Percentiles rank a stretch among this genome's conserved stretches.
Evolutionary conservation across 2,113 vertebrate species (phyloP).

Genomic region (Sceloporus undulatus): DNA sequence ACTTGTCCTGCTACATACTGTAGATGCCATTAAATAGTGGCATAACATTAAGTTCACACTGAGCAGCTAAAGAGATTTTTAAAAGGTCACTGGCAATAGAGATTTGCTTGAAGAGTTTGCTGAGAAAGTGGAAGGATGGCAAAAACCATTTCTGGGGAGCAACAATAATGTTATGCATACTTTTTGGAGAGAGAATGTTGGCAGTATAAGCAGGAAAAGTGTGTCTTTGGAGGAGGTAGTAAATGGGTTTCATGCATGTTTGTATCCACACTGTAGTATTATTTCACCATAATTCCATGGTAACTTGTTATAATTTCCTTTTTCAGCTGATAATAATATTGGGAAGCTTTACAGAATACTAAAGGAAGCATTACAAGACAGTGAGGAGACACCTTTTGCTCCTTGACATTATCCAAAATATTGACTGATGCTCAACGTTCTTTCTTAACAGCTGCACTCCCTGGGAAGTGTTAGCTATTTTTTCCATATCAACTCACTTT

Average conservation of each 20-base stretch:
- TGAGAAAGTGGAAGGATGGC: neutral
- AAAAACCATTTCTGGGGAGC: conserved; percentile 17
- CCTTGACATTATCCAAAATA: neutral
- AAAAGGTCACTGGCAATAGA: conserved; percentile 36
- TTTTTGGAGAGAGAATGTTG: conserved; percentile 7
- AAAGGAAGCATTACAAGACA: neutral
- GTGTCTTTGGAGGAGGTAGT: neutral
- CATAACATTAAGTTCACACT: conserved; percentile 62
- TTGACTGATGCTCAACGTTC: conserved; percentile 19
- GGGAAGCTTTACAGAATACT: neutral
- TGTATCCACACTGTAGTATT: conserved; percentile 20
- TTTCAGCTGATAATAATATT: neutral
- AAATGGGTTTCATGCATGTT: conserved; percentile 4
- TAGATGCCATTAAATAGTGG: conserved; percentile 59
- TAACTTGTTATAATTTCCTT: conserved; percentile 21
- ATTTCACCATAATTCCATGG: conserved; percentile 5
- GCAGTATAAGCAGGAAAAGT: neutral
- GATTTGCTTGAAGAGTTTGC: conserved; percentile 7
- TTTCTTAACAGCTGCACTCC: neutral
- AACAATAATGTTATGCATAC: conserved; percentile 20
- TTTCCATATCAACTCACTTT: conserved; percentile 25
- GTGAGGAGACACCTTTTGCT: neutral
- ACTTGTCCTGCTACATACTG: conserved; percentile 38
- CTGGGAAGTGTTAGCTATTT: conserved; percentile 29
- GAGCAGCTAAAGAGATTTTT: conserved; percentile 31